Conservation (phyloP, 2,888 invertebrate species). For the Heliconius ethilla region DNA sequence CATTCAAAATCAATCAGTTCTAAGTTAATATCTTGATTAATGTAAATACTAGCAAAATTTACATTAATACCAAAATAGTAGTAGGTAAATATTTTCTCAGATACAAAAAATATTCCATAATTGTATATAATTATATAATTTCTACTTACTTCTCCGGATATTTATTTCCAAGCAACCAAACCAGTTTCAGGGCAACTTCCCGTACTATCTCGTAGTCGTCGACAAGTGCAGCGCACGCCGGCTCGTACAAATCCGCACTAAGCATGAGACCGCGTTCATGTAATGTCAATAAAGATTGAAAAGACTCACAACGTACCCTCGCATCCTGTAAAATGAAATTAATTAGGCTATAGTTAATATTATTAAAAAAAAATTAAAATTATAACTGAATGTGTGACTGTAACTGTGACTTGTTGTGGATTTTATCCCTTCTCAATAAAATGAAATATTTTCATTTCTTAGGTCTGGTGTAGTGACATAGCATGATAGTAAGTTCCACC, state of each 20-base stretch:
- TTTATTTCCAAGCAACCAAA: constrained; percentile 92
- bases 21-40: no score
- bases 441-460: no score
- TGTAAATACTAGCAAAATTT: no score
- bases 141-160: constrained; percentile 92
- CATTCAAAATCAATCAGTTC: no score
- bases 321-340: constrained; percentile 86
- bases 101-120: neutral
- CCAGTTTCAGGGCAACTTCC: constrained; percentile 90
- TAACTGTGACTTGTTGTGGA: no score
- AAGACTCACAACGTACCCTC: constrained; percentile 93
- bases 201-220: constrained; percentile 98
- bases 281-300: constrained; percentile 91
- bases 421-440: no score
- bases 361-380: no score
- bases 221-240: constrained; percentile 88
- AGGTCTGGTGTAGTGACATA: no score
- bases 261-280: constrained; percentile 91
- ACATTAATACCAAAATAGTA: no score
- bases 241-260: constrained; percentile 84
- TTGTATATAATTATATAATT: constrained; percentile 24
- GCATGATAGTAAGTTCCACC: no score
- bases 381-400: no score
- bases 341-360: neutral
- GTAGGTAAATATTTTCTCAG: no score